Evolutionary conservation across 1,140 invertebrate genomes (phyloP).

Genomic region (Scaptomyza graminum): DNA sequence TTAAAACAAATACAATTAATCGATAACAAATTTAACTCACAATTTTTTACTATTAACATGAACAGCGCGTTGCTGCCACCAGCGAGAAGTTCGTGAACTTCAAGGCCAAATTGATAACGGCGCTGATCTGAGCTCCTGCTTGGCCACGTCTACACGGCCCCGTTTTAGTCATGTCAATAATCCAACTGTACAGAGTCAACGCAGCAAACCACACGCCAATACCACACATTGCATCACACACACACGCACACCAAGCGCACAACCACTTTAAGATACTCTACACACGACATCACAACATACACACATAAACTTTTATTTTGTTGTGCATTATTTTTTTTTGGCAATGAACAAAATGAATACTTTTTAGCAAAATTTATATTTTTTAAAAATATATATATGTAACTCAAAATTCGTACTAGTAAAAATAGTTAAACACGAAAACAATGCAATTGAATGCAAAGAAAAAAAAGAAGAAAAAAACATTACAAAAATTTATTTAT

Average conservation of each 20-base stretch:
- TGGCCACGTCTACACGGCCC: slow-evolving; percentile 48
- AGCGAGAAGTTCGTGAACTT: slow-evolving; percentile 95
- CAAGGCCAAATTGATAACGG: slow-evolving; percentile 94
- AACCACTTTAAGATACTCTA: background rate
- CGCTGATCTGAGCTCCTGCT: slow-evolving; percentile 89
- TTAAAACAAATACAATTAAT: background rate
- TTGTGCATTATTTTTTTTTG: slow-evolving; percentile 43
- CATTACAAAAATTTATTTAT: slow-evolving; percentile 61
- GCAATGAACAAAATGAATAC: slow-evolving; percentile 26
- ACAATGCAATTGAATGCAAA: slow-evolving; percentile 34
- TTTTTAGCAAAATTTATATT: slow-evolving; percentile 58
- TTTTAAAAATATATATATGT: slow-evolving; percentile 18
- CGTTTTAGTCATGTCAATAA: slow-evolving; percentile 76
- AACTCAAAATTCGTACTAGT: slow-evolving; percentile 37
- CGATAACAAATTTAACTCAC: background rate
- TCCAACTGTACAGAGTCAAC: slow-evolving; percentile 67
- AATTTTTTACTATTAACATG: background rate
- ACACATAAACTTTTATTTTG: slow-evolving; percentile 35
- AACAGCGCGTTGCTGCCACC: slow-evolving; percentile 91
- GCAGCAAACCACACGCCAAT: slow-evolving; percentile 22
- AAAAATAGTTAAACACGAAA: slow-evolving; percentile 31
- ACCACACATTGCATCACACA: slow-evolving; percentile 28
- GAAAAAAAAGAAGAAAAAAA: slow-evolving; percentile 4
- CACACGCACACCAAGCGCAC: background rate
- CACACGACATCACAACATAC: slow-evolving; percentile 16